Conservation (phyloP, 2,888 invertebrate genomes). For the Eristalis intricaria region DNA sequence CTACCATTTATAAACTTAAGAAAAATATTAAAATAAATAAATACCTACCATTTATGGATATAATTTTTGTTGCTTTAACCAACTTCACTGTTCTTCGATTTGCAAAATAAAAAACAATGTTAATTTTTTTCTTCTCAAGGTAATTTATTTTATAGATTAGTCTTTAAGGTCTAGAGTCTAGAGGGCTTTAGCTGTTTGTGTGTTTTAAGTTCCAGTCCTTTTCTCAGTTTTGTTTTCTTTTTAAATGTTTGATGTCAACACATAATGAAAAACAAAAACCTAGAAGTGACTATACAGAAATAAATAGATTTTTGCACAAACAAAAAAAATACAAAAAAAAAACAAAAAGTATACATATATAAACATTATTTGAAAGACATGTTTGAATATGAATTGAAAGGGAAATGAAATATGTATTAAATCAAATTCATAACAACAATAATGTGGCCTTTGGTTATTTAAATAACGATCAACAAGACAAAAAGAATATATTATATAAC, state of each 20-base stretch:
- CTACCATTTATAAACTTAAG: constrained; percentile 64
- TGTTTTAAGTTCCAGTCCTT: background rate
- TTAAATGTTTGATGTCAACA: constrained; percentile 32
- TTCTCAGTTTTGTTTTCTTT: background rate
- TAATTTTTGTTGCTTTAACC: constrained; percentile 20
- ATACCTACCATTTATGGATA: background rate
- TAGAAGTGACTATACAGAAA: background rate
- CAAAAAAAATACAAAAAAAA: constrained; percentile 41
- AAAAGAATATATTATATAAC: constrained; percentile 14
- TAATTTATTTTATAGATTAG: constrained; percentile 29
- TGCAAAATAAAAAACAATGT: background rate
- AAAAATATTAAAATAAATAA: constrained; percentile 65
- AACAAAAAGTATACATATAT: constrained; percentile 41
- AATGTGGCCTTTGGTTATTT: constrained; percentile 73
- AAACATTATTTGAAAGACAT: constrained; percentile 34
- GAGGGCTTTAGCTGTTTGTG: background rate
- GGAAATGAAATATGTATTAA: constrained; percentile 43
- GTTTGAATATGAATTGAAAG: constrained; percentile 36
- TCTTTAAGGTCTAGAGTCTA: background rate
- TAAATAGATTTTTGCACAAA: constrained; percentile 49
- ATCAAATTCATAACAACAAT: constrained; percentile 64
- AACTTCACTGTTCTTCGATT: constrained; percentile 22
- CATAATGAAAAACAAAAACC: constrained; percentile 13
- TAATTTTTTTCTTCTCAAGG: constrained; percentile 13
- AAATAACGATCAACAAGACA: constrained; percentile 57